Conservation (phyloP, 2,888 invertebrate species). For the Orthonychiurus folsomi region DNA sequence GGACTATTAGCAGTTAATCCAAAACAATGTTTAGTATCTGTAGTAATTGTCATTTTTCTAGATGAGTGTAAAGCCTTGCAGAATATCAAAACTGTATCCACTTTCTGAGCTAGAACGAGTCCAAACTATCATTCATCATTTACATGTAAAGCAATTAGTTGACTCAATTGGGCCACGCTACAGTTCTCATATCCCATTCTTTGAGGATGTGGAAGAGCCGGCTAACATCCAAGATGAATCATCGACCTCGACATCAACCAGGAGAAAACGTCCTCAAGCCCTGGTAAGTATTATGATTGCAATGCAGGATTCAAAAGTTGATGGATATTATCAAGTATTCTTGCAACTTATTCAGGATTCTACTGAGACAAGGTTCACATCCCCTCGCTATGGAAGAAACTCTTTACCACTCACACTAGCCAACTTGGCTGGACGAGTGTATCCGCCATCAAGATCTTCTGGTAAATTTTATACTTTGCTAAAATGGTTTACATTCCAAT, state of each 20-base stretch:
- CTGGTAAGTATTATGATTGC: no score
- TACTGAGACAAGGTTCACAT: neutral
- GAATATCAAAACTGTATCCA: constrained; percentile 46
- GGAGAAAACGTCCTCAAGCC: no score
- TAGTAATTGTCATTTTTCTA: constrained; percentile 42
- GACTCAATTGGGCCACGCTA: constrained; percentile 35
- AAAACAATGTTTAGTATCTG: no score
- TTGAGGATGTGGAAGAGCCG: constrained; percentile 19
- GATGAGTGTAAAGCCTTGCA: constrained; percentile 47
- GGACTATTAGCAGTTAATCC: constrained; percentile 1
- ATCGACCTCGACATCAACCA: neutral
- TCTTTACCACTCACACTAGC: constrained; percentile 37
- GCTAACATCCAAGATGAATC: constrained; percentile 15
- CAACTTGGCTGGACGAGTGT: constrained; percentile 33
- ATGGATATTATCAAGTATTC: neutral
- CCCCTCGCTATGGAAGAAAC: constrained; percentile 19
- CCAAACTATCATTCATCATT: constrained; percentile 46
- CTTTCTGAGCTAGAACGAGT: constrained; percentile 49
- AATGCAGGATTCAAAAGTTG: neutral
- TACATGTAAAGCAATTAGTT: constrained; percentile 41
- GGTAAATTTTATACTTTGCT: no score
- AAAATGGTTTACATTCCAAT: no score
- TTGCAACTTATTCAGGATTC: neutral
- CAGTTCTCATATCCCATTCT: constrained; percentile 21
- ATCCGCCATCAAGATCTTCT: constrained; percentile 17